Evolutionary conservation across 2,113 vertebrate genomes (phyloP).

Genomic region (Plecotus auritus): DNA sequence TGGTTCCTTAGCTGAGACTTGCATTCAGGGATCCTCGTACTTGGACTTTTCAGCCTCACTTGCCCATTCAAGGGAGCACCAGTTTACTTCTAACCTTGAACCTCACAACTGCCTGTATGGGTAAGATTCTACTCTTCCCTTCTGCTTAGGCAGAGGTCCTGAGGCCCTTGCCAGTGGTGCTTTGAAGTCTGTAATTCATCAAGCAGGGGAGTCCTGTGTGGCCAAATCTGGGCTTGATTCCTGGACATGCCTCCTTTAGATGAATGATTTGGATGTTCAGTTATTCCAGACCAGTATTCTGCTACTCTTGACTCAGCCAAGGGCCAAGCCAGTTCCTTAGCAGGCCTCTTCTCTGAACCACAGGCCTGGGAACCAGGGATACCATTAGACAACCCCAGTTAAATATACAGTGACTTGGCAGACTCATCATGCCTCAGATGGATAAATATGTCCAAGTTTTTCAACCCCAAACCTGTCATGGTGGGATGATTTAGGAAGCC

Average conservation of each 20-base stretch:
- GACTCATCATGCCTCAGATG: not conserved
- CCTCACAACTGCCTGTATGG: not conserved
- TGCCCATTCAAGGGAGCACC: not conserved
- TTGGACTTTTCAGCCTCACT: not conserved
- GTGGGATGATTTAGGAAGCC: not conserved
- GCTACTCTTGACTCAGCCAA: not conserved
- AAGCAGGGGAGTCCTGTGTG: not conserved
- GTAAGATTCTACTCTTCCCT: not conserved
- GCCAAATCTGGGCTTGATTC: not conserved
- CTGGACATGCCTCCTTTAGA: not conserved
- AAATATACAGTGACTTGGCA: not conserved
- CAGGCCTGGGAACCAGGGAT: not conserved
- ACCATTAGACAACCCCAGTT: not conserved
- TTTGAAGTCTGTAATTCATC: not conserved
- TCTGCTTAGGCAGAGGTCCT: not conserved
- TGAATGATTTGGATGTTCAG: not conserved
- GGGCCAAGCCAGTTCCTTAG: not conserved
- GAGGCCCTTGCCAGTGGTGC: not conserved
- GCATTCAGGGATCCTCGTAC: not conserved
- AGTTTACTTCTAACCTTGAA: not conserved
- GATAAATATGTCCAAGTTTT: not conserved
- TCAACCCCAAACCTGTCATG: not conserved
- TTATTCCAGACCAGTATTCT: not conserved
- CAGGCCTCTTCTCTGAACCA: not conserved
- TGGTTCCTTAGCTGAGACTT: conserved; percentile 14